Conservation (phyloP, 1,140 invertebrate species). For the Palaemon carinicauda region DNA sequence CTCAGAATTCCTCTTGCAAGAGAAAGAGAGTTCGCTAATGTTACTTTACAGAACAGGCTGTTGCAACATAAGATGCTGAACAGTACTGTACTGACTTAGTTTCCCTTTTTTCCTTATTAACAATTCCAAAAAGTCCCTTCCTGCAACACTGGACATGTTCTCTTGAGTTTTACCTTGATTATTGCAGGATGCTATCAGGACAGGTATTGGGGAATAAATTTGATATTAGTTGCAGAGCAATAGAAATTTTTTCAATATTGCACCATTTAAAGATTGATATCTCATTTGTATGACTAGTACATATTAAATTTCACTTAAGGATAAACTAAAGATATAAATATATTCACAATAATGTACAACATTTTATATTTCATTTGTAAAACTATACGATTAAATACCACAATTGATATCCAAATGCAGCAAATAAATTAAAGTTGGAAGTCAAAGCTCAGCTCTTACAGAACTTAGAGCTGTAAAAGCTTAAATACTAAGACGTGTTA, state of each 20-base stretch:
- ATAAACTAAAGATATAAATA: no score
- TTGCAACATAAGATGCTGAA: neutral
- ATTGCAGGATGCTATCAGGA: slow-evolving; percentile 21
- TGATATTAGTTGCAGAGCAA: slow-evolving; percentile 22
- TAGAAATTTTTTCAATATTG: neutral
- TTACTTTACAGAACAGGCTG: no score
- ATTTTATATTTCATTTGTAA: neutral
- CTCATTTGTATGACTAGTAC: neutral
- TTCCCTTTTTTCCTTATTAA: neutral
- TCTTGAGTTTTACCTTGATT: slow-evolving; percentile 13
- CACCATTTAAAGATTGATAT: neutral
- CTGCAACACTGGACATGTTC: slow-evolving; percentile 16
- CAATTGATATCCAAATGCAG: neutral
- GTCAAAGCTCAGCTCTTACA: no score
- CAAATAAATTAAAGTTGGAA: no score
- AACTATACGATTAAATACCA: neutral
- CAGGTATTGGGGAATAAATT: slow-evolving; percentile 27
- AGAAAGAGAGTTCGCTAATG: no score
- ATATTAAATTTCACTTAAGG: neutral
- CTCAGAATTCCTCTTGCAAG: no score
- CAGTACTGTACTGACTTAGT: neutral
- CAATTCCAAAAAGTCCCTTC: neutral
- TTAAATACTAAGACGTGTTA: no score
- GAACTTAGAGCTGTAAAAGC: no score
- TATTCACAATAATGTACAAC: neutral